Conservation (phyloP, 2,888 invertebrate genomes). For the Papilio gigon region DNA sequence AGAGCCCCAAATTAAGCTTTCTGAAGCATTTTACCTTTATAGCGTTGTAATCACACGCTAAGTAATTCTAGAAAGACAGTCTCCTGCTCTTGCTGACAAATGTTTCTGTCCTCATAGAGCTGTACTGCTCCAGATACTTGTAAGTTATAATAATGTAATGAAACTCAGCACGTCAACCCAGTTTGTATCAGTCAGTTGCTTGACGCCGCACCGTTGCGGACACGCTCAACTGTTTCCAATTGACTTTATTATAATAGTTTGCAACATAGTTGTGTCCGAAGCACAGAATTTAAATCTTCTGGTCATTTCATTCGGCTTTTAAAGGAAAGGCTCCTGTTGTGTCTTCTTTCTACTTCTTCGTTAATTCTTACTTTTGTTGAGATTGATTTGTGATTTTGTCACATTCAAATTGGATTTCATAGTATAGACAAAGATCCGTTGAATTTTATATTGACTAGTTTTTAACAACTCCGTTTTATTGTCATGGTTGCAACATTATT, state of each 20-base stretch:
- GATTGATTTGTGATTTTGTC: too few species aligned
- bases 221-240: slow-evolving; percentile 45
- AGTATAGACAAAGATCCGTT: too few species aligned
- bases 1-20: too few species aligned
- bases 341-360: neutral
- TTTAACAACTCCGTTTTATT: too few species aligned
- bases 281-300: slow-evolving; percentile 20
- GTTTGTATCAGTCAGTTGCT: slow-evolving; percentile 46
- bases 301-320: neutral
- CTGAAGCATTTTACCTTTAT: too few species aligned
- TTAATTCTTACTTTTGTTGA: neutral
- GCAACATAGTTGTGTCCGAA: slow-evolving; percentile 31
- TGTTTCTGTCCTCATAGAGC: neutral
- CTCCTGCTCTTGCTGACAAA: neutral
- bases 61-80: too few species aligned
- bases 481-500: too few species aligned
- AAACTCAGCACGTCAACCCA: slow-evolving; percentile 52
- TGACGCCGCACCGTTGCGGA: slow-evolving; percentile 44
- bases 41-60: too few species aligned
- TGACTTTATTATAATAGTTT: slow-evolving; percentile 36
- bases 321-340: neutral
- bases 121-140: slow-evolving; percentile 19
- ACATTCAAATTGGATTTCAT: too few species aligned
- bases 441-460: too few species aligned
- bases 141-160: neutral